Conservation (phyloP, 2,888 invertebrate genomes). For the Melinaea marsaeus region DNA sequence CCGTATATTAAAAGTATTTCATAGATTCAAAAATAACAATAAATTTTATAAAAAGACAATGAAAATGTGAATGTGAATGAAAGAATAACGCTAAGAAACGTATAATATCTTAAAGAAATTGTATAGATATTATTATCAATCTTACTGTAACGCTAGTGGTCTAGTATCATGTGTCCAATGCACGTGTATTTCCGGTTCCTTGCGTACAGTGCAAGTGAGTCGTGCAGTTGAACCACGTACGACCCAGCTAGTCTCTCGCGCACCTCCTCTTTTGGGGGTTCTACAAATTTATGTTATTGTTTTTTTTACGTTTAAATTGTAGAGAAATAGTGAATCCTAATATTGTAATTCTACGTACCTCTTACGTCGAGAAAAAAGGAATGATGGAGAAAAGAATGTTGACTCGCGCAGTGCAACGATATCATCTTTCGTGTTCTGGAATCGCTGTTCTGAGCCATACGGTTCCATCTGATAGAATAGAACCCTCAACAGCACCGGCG, state of each 20-base stretch:
- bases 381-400: slow-evolving; percentile 66
- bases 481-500: slow-evolving; percentile 71
- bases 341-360: slow-evolving; percentile 41
- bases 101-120: background rate
- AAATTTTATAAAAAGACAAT: background rate
- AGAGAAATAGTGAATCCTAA: background rate
- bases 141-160: slow-evolving; percentile 68
- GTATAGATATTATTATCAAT: slow-evolving; percentile 24
- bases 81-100: background rate
- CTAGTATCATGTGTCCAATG: slow-evolving; percentile 74
- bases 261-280: slow-evolving; percentile 62
- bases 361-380: slow-evolving; percentile 67
- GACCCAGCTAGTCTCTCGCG: slow-evolving; percentile 69
- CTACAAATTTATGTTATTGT: slow-evolving; percentile 36
- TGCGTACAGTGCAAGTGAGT: slow-evolving; percentile 79
- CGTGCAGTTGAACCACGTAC: slow-evolving; percentile 74
- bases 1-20: no score
- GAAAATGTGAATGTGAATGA: background rate
- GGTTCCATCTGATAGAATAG: slow-evolving; percentile 83
- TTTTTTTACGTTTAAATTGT: background rate
- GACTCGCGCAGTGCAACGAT: slow-evolving; percentile 87
- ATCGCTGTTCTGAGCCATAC: slow-evolving; percentile 83
- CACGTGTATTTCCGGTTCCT: slow-evolving; percentile 80
- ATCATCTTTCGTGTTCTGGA: slow-evolving; percentile 90
- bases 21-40: no score